Percentiles rank a stretch among this genome's conserved stretches.
phyloP scores from a whole-genome alignment of 2,797 vertebrate species.

The Pygocentrus nattereri region DNA sequence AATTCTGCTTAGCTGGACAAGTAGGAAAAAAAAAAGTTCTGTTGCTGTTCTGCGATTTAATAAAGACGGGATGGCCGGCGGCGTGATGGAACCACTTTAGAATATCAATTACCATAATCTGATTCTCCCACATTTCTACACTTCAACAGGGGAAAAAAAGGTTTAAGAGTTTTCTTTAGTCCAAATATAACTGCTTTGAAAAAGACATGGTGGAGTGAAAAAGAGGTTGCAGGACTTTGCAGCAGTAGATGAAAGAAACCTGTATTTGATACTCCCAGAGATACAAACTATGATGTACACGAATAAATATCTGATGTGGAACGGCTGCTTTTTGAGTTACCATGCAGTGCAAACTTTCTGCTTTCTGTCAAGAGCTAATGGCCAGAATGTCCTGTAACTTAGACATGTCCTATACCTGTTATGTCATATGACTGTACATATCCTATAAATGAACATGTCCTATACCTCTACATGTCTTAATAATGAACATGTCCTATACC shows the following conservation, averaged over 20 bases:
- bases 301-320: no score
- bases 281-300: neutral
- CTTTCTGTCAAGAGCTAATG: no score
- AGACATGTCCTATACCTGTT: no score
- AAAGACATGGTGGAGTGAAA: neutral
- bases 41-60: slow-evolving; percentile 71
- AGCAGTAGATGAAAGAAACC: neutral
- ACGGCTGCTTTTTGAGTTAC: no score
- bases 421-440: no score
- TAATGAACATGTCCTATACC: no score
- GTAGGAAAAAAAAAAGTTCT: slow-evolving; percentile 62
- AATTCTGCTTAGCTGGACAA: slow-evolving; percentile 74
- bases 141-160: slow-evolving; percentile 41
- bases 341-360: no score
- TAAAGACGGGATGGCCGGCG: slow-evolving; percentile 66
- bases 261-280: neutral
- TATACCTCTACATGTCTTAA: no score
- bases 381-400: no score
- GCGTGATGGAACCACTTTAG: slow-evolving; percentile 69
- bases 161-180: neutral
- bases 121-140: slow-evolving; percentile 63
- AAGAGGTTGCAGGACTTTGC: neutral
- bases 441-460: no score
- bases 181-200: slow-evolving; percentile 7
- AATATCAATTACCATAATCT: slow-evolving; percentile 79